Evolutionary conservation across 92 coral and sea anemone genomes (phyloP), one percentile per base, ranked within the genome.

Genomic region (Porites divaricata): DNA sequence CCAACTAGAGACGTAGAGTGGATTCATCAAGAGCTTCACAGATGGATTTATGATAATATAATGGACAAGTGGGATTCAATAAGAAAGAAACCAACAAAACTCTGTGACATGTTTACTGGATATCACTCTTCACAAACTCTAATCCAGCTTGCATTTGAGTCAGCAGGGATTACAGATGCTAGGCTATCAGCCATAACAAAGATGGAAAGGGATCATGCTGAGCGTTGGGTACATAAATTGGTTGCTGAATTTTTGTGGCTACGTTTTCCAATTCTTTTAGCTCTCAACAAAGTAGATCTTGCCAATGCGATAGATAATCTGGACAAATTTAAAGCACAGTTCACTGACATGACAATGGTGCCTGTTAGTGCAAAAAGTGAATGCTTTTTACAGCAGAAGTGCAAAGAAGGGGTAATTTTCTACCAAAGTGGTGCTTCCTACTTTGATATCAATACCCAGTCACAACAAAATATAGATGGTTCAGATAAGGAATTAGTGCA

Each of bases 1-100:
- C 98, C 98, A 57, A 80, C 83, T 16, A 89, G 73, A 74, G 98
- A 93, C 87, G 95, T 93, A 4, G 93, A 72, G 20, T 93, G 98
- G 98, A 90, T 93, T 67, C 89, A 89, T 41, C 75, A 87, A 22
- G 98, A 93, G 80, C 89, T 93, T 14, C 95, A 93, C 81, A 84
- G 84, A 35, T 93, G 98, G 98, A 93, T 93, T 63, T 91, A 83
- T 62, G 92, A 89, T 87, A 93, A 93, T 57, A 81, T 93, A 63
- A 88, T 93, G 91, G 70, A 68, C 76, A 93, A 93, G 65, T 91
- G 98, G 98, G 98, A 91, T 61, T 45, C 92, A 22, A 91, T 93
- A 23, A 70, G 78, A 65, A 93, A 91, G 90, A 91, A 84, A 82
- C 98, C 98, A 57, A n/a, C 63, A n/a, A 93, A 93, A 76, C 91